Conservation (phyloP, 2,797 vertebrate genomes). For the Argya squamiceps region DNA sequence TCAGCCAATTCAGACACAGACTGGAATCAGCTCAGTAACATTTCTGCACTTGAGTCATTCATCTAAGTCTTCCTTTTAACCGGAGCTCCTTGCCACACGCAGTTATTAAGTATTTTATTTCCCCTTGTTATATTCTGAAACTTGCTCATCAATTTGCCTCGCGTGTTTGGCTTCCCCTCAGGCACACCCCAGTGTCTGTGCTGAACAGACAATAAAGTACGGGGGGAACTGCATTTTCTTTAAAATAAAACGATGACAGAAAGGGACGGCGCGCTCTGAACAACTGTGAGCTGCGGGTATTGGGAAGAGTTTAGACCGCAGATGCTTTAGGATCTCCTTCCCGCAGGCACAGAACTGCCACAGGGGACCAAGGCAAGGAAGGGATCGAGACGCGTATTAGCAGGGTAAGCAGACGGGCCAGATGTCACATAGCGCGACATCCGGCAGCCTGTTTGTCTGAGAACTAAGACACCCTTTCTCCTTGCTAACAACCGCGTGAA, state of each 20-base stretch:
- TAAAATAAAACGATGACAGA: neutral
- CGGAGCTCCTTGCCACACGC: neutral
- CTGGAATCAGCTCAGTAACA: neutral
- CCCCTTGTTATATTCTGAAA: neutral
- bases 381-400: neutral
- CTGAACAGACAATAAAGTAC: neutral
- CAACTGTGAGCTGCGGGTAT: neutral
- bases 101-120: neutral
- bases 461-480: neutral
- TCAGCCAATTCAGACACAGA: conserved; percentile 34
- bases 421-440: neutral
- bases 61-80: neutral
- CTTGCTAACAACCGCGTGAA: neutral
- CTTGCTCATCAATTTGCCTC: neutral
- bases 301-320: neutral
- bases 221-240: neutral
- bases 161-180: neutral
- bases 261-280: neutral
- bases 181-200: neutral
- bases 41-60: conserved; percentile 43
- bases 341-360: neutral
- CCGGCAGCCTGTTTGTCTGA: neutral
- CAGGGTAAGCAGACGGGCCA: neutral
- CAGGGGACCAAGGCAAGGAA: neutral
- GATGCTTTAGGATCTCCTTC: neutral